A percentile compares a stretch with the other conserved stretches of the same genome.
Conservation (phyloP, 2,888 invertebrate genomes). For the Iselma pallidipennis region DNA sequence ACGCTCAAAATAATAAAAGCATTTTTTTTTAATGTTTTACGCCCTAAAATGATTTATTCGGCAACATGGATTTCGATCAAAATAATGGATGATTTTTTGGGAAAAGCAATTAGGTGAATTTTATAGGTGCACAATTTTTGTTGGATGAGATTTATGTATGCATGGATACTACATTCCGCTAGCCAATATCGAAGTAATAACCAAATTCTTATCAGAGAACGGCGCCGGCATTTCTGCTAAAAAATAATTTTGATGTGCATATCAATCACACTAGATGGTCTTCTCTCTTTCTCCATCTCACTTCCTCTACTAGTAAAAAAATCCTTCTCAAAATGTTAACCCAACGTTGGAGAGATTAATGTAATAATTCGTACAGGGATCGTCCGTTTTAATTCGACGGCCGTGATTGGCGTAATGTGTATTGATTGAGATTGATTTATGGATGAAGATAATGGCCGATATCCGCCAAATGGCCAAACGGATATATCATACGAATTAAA, state of each 20-base stretch:
- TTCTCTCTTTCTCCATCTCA: not conserved
- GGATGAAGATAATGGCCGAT: constrained; percentile 33
- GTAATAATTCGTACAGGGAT: constrained; percentile 33
- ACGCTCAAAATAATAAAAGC: not conserved
- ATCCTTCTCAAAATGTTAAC: constrained; percentile 22
- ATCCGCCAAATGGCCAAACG: constrained; percentile 24
- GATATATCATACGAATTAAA: constrained; percentile 27
- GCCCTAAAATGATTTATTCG: not conserved
- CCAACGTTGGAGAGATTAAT: constrained; percentile 32
- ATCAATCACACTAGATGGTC: constrained; percentile 18
- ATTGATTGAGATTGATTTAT: constrained; percentile 41
- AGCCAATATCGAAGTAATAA: not conserved
- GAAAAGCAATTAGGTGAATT: not conserved
- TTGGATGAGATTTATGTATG: constrained; percentile 3
- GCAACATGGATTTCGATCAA: not conserved
- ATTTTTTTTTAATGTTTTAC: not conserved
- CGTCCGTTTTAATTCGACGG: constrained; percentile 31
- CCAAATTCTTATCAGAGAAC: constrained; percentile 2
- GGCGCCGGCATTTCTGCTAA: not conserved
- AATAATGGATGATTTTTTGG: not conserved
- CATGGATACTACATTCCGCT: not conserved
- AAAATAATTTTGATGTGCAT: constrained; percentile 19
- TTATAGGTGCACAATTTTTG: not conserved
- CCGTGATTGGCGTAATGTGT: constrained; percentile 36
- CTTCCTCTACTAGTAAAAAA: constrained; percentile 9